Base-by-base conservation (phyloP, 2,113 vertebrate species). In the Pyxicephalus adspersus region DNA sequence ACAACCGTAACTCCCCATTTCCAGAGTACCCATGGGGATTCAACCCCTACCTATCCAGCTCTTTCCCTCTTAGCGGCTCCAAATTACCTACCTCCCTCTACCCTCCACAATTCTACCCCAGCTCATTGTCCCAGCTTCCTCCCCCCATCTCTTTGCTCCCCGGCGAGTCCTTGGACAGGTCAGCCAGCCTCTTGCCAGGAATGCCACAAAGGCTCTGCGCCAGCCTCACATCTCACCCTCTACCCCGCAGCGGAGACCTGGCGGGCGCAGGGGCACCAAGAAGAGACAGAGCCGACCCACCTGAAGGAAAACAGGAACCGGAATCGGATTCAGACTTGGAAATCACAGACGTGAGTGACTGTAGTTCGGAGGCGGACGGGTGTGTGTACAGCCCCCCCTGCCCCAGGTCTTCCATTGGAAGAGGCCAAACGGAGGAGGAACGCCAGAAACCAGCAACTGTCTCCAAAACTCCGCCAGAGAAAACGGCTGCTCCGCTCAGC, bases 281-380 rank as follows among this genome's bases (percentile, higher is more conserved):
- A n/a, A 1, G 87, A 86, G 1, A 86, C 92, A 18, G 89, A 83
- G 72, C 22, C 0, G 93, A 94, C 82, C 90, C 71, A 18, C 88
- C 91, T 31, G 91, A 91, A 2, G 84, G 94, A 54, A 96, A 96
- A 89, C 93, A 92, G 76, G 95, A 96, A 85, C 95, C 94, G 0
- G 94, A 93, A 85, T 93, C 92, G 0, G 95, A 96, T 88, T 96
- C 95, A 0, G 96, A 97, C 88, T 89, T 97, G 92, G 95, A 97
- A 86, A 95, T 97, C 83, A 97, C 96, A 0, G 96, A 97, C 5
- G 91, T 96, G 87, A 96, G 96, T 23, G 95, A 95, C 89, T 96
- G 95, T 90, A 96, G 95, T 86, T 97, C 96, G 0, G 96, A 96
- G 63, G 95, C 95, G 0, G 95, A 96, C n/a, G 71, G 50, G 13